Base-by-base conservation (phyloP, 2,113 vertebrate genomes). In the Heptranchias perlo region DNA sequence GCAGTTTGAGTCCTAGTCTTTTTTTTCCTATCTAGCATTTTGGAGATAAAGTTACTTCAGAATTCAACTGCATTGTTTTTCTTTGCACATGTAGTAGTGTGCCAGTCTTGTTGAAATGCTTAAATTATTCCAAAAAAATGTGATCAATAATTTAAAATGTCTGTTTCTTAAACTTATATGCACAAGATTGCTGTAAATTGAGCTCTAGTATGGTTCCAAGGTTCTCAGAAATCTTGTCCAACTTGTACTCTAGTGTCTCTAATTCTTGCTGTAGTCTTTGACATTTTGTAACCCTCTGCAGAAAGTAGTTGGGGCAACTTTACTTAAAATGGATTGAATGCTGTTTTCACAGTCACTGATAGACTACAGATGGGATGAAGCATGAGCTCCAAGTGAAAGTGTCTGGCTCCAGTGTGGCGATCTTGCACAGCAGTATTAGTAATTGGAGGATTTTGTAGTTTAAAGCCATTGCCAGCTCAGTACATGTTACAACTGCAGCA, bases 361-460 rank as follows among this genome's bases (percentile, higher is more conserved):
- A 98, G 98, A 98, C 98, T 99, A 98, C 99, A 99, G 99, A 99
- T 99, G 98, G 98, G 97, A 97, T 97, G 97, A 97, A 97, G 97
- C 96, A 96, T 97, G 97, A 97, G 97, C 97, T 97, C 64, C 96
- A 97, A 98, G 98, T 97, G 98, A 98, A 98, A 98, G 98, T 98
- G 98, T 98, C 98, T 99, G 98, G 98, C 98, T 98, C 98, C 98
- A 97, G 97, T 97, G 96, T 97, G 98, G 98, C 98, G 98, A 98
- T 98, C 97, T 96, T 98, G 98, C 97, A 97, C 98, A 97, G 98
- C 98, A 97, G 98, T 97, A 97, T 98, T 98, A 98, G 97, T 98
- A 98, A 98, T 98, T 98, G 98, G 97, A 97, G 97, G 97, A 97
- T 98, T 98, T 98, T 98, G 98, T 98, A 98, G 98, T 96, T 97